Conservation (phyloP, 2,113 vertebrate species). For the Nothoprocta perdicaria region DNA sequence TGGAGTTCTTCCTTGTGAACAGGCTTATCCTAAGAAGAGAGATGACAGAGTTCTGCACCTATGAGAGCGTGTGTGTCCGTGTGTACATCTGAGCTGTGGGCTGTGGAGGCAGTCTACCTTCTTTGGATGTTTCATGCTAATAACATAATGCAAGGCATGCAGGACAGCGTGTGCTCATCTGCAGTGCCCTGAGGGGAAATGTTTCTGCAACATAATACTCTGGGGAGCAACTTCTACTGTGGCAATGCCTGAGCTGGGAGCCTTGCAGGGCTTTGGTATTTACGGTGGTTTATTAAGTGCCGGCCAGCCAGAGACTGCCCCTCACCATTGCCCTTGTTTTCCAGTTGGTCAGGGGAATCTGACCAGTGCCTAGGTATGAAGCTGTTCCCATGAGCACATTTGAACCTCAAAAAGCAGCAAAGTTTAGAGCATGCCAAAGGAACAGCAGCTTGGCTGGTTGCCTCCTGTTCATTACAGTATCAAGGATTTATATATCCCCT, state of each 20-base stretch:
- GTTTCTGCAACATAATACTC: background rate
- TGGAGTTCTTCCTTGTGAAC: background rate
- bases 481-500: constrained; percentile 38
- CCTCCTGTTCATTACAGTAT: constrained; percentile 49
- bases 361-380: background rate
- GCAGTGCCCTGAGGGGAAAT: background rate
- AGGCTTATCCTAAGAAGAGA: background rate
- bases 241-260: background rate
- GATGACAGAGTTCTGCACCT: rapidly evolving
- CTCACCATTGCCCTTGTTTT: background rate
- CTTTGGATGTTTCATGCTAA: background rate
- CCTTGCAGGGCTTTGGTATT: background rate
- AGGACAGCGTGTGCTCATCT: background rate
- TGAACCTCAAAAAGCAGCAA: background rate
- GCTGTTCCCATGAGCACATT: background rate
- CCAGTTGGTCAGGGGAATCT: background rate
- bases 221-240: background rate
- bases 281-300: background rate
- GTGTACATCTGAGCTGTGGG: background rate
- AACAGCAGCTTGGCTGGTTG: constrained; percentile 11
- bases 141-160: background rate
- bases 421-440: background rate
- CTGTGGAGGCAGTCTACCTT: background rate
- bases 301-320: background rate
- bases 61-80: rapidly evolving